Base-by-base conservation (phyloP, 1,140 invertebrate species). In the Drepana arcuata region DNA sequence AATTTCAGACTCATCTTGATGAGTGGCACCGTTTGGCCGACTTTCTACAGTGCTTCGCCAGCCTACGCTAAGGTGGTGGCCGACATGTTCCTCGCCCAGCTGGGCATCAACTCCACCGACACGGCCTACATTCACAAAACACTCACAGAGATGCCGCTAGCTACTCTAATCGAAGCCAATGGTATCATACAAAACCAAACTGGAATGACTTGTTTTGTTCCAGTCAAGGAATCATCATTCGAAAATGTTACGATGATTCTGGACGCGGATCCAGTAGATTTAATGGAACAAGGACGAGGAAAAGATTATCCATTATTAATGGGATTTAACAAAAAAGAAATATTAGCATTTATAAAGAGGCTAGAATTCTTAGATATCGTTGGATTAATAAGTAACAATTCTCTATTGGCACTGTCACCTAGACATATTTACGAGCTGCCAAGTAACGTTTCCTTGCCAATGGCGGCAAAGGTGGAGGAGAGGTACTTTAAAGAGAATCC, bases 231-330 rank as follows among this genome's bases (percentile, higher is more conserved):
- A 38, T 34, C 42, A 2, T 10, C 43, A 2, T 38, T 46, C 18
- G 39, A 49, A 6, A 61, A 59, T 2, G 49, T 72, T 3, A 63
- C 43, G 1, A 52, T 44, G 10, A 47, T 80, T 2, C 34, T 80
- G 15, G 56, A 59, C 7, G 52, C 63, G 3, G 71, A 77, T 7
- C 71, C 75, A 2, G 54, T 63, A 34, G 18, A 41, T 1, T 28
- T 74, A 3, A 29, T 75, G 6, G 15, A 34, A 0, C 42, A 46
- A 16, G 73, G 67, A 3, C 35, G 41, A 11, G 69, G 67, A 7
- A 63, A 54, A 15, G 32, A 64, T 28, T 53, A 67, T 14, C 71
- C 73, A 1, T 26, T 72, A 2, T 27, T 80, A 2, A 46, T 78
- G 3, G 69, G 71, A 2, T 70, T 61, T 28, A 68, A 65, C 0